Conservation (phyloP, 2,797 vertebrate species). For the Acipenser ruthenus region DNA sequence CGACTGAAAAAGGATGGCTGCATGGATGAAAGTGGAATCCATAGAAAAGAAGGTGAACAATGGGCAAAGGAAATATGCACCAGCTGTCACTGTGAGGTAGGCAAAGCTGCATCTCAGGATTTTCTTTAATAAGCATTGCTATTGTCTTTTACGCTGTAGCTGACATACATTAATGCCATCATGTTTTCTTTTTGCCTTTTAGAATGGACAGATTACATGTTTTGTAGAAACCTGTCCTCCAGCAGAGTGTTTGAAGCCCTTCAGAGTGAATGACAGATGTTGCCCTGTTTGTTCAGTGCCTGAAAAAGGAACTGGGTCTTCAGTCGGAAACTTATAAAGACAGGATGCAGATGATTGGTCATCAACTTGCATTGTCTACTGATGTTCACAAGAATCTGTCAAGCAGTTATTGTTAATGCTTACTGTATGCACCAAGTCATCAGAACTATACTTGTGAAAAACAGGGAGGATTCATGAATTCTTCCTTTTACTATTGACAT, state of each 20-base stretch:
- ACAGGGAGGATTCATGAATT: neutral
- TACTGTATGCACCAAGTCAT: neutral
- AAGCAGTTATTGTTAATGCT: neutral
- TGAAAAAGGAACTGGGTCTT: neutral
- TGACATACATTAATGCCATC: neutral
- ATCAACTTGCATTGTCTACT: neutral
- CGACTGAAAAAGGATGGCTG: slow-evolving; percentile 22
- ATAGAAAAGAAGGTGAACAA: slow-evolving; percentile 19
- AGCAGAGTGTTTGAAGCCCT: neutral
- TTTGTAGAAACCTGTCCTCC: slow-evolving; percentile 6
- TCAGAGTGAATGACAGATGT: slow-evolving; percentile 7
- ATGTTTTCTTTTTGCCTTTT: slow-evolving; percentile 16
- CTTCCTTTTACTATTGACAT: neutral
- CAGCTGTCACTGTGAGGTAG: slow-evolving; percentile 14
- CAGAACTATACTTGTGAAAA: neutral
- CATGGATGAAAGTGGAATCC: slow-evolving; percentile 18
- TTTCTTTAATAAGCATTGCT: neutral
- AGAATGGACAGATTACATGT: slow-evolving; percentile 19
- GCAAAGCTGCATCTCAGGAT: neutral
- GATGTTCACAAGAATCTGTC: neutral
- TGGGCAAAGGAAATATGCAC: slow-evolving; percentile 23
- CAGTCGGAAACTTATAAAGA: neutral
- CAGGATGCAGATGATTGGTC: neutral
- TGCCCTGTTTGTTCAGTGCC: slow-evolving; percentile 12
- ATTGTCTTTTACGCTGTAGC: neutral